These are phyloP conservation scores for Anarrhichthys ocellatus DNA, from an alignment of 2,113 vertebrate genomes.

Conservation along the genomic window DNA sequence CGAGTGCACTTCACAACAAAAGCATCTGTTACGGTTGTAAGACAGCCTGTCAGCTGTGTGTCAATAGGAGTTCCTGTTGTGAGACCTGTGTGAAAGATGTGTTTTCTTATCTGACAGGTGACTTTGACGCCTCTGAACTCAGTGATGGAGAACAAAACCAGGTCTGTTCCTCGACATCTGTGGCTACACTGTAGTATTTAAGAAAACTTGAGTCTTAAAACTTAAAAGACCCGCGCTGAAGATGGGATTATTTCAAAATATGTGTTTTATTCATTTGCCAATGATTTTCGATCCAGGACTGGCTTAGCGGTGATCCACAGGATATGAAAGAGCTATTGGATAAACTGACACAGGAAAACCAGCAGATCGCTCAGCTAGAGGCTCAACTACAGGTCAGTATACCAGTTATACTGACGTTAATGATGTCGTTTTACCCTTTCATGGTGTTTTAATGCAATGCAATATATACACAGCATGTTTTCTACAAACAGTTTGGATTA, in stretches of 20 bases:
- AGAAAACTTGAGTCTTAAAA: not conserved
- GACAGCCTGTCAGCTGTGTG: conserved; percentile 23
- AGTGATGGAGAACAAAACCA: conserved; percentile 70
- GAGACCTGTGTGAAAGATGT: conserved; percentile 9
- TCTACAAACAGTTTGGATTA: not conserved
- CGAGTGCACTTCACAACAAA: conserved; percentile 19
- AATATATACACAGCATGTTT: not conserved
- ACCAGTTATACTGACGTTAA: conserved; percentile 16
- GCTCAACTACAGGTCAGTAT: conserved; percentile 87
- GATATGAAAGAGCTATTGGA: conserved; percentile 87
- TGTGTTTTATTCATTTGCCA: conserved; percentile 43
- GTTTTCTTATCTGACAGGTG: conserved; percentile 68
- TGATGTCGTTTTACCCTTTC: conserved; percentile 18
- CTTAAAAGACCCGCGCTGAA: conserved; percentile 4
- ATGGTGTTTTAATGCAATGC: not conserved
- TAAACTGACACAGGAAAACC: conserved; percentile 92
- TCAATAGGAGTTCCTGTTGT: conserved; percentile 10
- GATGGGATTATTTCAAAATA: conserved; percentile 30
- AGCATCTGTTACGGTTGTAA: conserved; percentile 11
- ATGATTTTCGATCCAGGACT: conserved; percentile 66
- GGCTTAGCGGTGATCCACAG: conserved; percentile 70
- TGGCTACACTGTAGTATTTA: not conserved
- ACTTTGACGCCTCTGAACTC: conserved; percentile 69
- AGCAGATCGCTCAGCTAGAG: conserved; percentile 90
- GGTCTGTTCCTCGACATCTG: conserved; percentile 57